phyloP scores from a whole-genome alignment of 1,140 invertebrate species.

The Dendroctonus ponderosae region DNA sequence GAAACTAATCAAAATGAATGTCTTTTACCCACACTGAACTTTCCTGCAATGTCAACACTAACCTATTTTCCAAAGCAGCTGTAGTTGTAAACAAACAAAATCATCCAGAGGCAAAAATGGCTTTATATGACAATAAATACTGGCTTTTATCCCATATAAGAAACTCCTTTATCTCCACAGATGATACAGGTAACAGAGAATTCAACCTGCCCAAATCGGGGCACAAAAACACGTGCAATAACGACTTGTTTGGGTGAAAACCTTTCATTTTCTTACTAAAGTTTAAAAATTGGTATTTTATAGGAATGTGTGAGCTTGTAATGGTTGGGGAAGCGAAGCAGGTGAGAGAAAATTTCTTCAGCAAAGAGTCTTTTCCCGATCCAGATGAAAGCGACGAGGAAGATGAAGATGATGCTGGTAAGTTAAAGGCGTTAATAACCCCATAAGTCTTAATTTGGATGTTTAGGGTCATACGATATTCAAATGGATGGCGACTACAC shows the following conservation, averaged over 20 bases:
- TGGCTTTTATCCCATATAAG: conserved; percentile 90
- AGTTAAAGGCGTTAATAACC: not conserved
- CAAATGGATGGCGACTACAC: conserved; percentile 73
- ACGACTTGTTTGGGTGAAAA: too few relatives aligned
- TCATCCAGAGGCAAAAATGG: conserved; percentile 60
- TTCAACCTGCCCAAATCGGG: not conserved
- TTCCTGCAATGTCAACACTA: too few relatives aligned
- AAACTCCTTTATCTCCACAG: conserved; percentile 92
- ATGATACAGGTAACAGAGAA: conserved; percentile 73
- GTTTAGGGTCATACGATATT: conserved; percentile 66
- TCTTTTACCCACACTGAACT: too few relatives aligned
- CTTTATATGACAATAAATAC: conserved; percentile 87
- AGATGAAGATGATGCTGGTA: conserved; percentile 56
- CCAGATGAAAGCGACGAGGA: conserved; percentile 76
- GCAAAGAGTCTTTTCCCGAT: conserved; percentile 66
- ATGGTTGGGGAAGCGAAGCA: conserved; percentile 63
- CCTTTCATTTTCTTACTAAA: too few relatives aligned
- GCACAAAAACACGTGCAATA: too few relatives aligned
- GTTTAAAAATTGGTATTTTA: too few relatives aligned
- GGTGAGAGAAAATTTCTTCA: conserved; percentile 54
- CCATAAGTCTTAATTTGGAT: not conserved
- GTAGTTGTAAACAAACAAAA: too few relatives aligned
- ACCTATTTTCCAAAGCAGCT: too few relatives aligned
- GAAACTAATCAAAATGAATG: too few relatives aligned
- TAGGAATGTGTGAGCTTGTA: conserved; percentile 70